phyloP scores from a whole-genome alignment of 2,797 vertebrate species.

The Phoebastria nigripes region DNA sequence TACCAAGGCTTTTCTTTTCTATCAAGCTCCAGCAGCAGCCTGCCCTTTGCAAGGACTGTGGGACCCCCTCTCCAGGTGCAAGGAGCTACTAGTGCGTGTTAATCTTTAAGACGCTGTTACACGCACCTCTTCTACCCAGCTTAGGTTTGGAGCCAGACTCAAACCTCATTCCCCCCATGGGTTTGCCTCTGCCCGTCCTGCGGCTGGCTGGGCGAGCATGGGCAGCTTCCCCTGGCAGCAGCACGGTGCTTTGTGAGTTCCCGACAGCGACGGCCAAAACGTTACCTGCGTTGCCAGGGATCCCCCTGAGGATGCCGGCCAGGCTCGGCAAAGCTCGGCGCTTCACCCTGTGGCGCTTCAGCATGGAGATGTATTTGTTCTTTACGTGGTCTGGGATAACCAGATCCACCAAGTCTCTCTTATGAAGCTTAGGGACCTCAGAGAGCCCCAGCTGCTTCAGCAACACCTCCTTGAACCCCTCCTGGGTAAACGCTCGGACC shows the following conservation, averaged over 20 bases:
- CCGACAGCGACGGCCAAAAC: not conserved
- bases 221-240: not conserved
- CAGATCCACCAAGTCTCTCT: conserved; percentile 83
- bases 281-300: conserved; percentile 85
- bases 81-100: not conserved
- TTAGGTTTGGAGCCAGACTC: not conserved
- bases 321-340: conserved; percentile 80
- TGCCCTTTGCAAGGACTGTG: not conserved
- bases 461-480: conserved; percentile 80
- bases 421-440: conserved; percentile 77
- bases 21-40: not conserved
- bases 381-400: conserved; percentile 82
- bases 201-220: rapidly evolving
- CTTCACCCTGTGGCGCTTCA: conserved; percentile 75
- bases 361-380: conserved; percentile 85
- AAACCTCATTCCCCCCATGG: rapidly evolving
- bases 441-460: conserved; percentile 82
- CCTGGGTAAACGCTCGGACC: conserved; percentile 74
- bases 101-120: not conserved
- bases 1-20: not conserved
- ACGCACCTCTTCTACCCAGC: not conserved
- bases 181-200: not conserved
- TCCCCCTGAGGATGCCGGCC: conserved; percentile 86
- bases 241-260: not conserved
- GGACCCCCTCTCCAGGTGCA: not conserved